Evolutionary conservation across 1,140 invertebrate genomes (phyloP).

Genomic region (Papilio xuthus): DNA sequence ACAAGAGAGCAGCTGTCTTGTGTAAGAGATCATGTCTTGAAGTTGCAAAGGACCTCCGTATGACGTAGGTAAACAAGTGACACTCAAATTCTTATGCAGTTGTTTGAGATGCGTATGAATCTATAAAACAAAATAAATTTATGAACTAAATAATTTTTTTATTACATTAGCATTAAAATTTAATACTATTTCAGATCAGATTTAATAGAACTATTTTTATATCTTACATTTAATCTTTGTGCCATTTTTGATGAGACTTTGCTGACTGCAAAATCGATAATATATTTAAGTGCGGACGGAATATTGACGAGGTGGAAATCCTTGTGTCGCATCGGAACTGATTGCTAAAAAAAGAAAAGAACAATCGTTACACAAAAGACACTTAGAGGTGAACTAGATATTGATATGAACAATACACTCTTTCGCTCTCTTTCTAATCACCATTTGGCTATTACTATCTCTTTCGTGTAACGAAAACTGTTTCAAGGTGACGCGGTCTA

Average conservation of each 20-base stretch:
- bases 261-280: constrained; percentile 87
- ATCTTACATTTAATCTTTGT: constrained; percentile 83
- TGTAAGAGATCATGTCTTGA: constrained; percentile 88
- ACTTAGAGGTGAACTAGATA: too few species aligned
- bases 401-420: too few species aligned
- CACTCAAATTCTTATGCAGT: constrained; percentile 84
- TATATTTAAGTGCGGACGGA: constrained; percentile 85
- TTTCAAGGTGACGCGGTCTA: too few species aligned
- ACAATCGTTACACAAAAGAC: not conserved
- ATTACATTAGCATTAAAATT: too few species aligned
- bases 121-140: constrained; percentile 59
- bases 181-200: not conserved
- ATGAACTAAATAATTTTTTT: not conserved
- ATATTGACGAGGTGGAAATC: constrained; percentile 87
- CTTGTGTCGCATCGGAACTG: constrained; percentile 89
- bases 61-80: constrained; percentile 87
- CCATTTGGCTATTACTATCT: too few species aligned
- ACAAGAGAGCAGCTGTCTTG: constrained; percentile 84
- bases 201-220: not conserved
- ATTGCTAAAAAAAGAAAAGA: constrained; percentile 83
- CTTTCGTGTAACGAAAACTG: too few species aligned
- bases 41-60: constrained; percentile 89
- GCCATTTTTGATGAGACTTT: constrained; percentile 87
- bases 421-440: too few species aligned
- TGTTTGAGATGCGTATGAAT: constrained; percentile 85